A percentile compares a stretch with the other conserved stretches of the same genome.
phyloP scores from a whole-genome alignment of 2,113 vertebrate species.

The Silurus meridionalis region DNA sequence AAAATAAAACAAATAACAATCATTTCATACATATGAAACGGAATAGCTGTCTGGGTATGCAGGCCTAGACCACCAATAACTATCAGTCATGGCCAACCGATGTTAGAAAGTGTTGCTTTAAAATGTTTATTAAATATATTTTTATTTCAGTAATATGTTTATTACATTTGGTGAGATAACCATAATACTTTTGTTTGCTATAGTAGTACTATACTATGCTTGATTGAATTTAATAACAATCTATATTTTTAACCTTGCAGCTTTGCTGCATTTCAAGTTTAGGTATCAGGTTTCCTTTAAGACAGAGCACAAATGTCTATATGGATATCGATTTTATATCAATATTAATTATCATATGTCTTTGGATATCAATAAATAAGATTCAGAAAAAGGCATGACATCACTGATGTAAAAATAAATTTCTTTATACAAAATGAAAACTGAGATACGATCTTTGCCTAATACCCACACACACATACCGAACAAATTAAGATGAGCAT shows the following conservation, averaged over 20 bases:
- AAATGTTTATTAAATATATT: neutral
- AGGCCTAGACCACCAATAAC: slow-evolving; percentile 6
- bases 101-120: neutral
- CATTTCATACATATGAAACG: slow-evolving; percentile 21
- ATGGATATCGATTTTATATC: too few relatives aligned
- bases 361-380: neutral
- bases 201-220: neutral
- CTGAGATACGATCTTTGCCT: slow-evolving; percentile 23
- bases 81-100: neutral
- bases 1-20: slow-evolving; percentile 3
- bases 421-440: slow-evolving; percentile 10
- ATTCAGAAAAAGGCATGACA: neutral
- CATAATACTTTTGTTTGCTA: neutral
- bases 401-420: neutral
- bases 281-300: neutral
- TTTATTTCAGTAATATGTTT: neutral
- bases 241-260: neutral
- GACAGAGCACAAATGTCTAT: neutral
- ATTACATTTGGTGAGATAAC: neutral
- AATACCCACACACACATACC: slow-evolving; percentile 32
- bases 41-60: slow-evolving; percentile 5
- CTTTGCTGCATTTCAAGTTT: neutral
- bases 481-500: slow-evolving; percentile 29
- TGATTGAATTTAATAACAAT: neutral
- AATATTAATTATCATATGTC: too few relatives aligned